phyloP scores from a whole-genome alignment of 2,888 invertebrate species.

The Plemyria rubiginata region DNA sequence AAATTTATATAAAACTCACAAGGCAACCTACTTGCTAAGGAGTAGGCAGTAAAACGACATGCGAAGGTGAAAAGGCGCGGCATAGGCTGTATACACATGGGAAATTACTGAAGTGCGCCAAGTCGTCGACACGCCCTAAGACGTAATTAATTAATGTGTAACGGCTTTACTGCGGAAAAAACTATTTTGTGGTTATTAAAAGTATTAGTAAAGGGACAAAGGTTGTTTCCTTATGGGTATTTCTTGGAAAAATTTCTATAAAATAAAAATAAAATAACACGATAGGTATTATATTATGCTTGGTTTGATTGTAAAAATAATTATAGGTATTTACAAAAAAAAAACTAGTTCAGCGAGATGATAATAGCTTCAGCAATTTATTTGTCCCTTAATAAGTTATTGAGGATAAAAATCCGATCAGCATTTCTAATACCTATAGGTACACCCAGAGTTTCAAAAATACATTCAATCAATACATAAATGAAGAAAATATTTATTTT shows the following conservation, averaged over 20 bases:
- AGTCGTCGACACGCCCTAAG: constrained; percentile 69
- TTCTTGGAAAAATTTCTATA: background rate
- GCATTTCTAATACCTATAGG: too few species aligned
- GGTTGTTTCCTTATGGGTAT: background rate
- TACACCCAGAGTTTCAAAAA: too few species aligned
- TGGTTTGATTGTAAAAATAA: too few species aligned
- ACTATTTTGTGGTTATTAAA: background rate
- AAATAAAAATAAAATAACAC: too few species aligned
- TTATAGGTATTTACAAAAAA: too few species aligned
- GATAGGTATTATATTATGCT: too few species aligned
- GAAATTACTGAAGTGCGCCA: constrained; percentile 76
- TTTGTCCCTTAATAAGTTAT: too few species aligned
- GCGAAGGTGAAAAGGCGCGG: constrained; percentile 66
- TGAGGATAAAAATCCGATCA: too few species aligned
- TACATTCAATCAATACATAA: too few species aligned
- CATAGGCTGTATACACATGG: constrained; percentile 70
- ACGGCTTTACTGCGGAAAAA: constrained; percentile 38
- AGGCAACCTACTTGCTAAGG: constrained; percentile 48
- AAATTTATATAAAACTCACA: background rate
- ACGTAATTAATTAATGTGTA: constrained; percentile 74
- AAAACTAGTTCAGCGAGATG: too few species aligned
- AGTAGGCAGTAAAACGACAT: constrained; percentile 48
- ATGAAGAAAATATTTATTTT: too few species aligned
- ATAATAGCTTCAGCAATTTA: too few species aligned
- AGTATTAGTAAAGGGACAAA: constrained; percentile 1